Evolutionary conservation across 2,113 vertebrate genomes (phyloP).

Genomic region (Crypturellus undulatus): DNA sequence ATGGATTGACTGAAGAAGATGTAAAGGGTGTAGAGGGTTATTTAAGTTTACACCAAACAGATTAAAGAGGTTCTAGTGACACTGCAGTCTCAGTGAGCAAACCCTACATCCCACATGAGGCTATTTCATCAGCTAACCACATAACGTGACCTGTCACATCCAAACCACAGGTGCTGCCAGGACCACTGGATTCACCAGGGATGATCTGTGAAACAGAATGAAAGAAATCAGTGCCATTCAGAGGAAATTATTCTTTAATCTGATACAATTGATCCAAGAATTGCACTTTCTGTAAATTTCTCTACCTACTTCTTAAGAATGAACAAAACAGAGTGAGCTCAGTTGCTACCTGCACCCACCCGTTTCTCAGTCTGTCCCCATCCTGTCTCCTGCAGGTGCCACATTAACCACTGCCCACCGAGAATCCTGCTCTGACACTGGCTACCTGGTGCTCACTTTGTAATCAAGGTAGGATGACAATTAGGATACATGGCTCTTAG

Average conservation of each 20-base stretch:
- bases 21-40: background rate
- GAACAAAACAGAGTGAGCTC: background rate
- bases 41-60: background rate
- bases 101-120: background rate
- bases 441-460: background rate
- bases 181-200: background rate
- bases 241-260: background rate
- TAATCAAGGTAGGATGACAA: background rate
- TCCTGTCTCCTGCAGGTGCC: rapidly evolving
- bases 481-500: rapidly evolving
- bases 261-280: background rate
- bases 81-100: background rate
- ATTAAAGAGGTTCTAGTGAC: background rate
- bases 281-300: background rate
- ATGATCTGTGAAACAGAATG: background rate
- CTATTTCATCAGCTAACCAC: rapidly evolving
- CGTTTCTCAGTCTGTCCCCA: background rate
- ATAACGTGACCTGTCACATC: rapidly evolving
- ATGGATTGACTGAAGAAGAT: background rate
- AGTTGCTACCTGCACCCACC: rapidly evolving
- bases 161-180: rapidly evolving
- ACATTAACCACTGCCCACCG: rapidly evolving
- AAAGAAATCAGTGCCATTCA: background rate
- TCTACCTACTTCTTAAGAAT: background rate
- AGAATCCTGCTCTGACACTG: background rate